Conservation (phyloP, 2,797 vertebrate species). For the Bovichtus diacanthus region DNA sequence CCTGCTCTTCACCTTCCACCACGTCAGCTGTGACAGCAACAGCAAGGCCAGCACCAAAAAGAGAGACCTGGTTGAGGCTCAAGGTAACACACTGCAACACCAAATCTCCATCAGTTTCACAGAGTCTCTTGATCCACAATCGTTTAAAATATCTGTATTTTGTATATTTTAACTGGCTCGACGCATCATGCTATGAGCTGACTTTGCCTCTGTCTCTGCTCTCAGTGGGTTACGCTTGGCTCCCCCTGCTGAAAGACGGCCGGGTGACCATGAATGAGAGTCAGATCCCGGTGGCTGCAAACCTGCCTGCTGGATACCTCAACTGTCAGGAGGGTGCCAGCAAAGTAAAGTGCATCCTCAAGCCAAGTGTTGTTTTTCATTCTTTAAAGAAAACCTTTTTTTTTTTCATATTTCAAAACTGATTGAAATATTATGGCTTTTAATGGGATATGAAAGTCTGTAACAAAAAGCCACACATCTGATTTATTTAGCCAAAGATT, state of each 20-base stretch:
- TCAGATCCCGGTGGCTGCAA: conserved; percentile 90
- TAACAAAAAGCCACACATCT: background rate
- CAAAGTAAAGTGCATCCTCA: conserved; percentile 86
- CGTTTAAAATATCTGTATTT: background rate
- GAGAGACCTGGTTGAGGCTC: conserved; percentile 92
- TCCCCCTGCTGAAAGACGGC: conserved; percentile 94
- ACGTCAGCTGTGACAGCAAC: conserved; percentile 96
- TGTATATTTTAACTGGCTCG: conserved; percentile 4
- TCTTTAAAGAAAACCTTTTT: too few species aligned
- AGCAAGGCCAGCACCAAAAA: conserved; percentile 91
- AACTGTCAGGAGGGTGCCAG: conserved; percentile 89
- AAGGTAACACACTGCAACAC: conserved; percentile 83
- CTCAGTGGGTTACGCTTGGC: conserved; percentile 95
- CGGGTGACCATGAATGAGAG: conserved; percentile 92
- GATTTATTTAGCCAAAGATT: background rate
- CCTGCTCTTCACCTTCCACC: conserved; percentile 95
- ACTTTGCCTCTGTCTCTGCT: conserved; percentile 11
- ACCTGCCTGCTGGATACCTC: conserved; percentile 93
- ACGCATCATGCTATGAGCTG: conserved; percentile 9
- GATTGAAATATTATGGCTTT: too few species aligned
- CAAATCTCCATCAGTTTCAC: too few species aligned
- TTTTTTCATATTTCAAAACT: too few species aligned
- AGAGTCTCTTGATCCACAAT: background rate
- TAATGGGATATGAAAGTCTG: background rate
- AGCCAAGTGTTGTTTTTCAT: background rate